Percentiles rank a stretch among this genome's conserved stretches.
These are phyloP conservation scores for Anolis sagrei DNA, from an alignment of 2,113 vertebrate species.

Conservation along the genomic window DNA sequence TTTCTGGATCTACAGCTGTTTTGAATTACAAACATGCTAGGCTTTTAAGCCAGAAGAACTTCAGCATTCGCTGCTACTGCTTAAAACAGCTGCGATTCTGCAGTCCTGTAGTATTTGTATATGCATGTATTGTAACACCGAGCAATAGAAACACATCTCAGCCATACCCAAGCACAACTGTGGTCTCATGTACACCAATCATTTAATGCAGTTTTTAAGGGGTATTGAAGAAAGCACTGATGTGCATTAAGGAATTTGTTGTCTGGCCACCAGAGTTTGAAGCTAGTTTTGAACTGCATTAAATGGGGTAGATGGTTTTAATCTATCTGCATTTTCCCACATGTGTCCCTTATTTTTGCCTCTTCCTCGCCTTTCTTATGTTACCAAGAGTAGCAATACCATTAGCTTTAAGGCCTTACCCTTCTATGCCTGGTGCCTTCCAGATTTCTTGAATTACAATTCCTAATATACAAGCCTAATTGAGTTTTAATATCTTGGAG, in stretches of 20 bases:
- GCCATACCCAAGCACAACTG: not conserved
- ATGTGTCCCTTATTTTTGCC: not conserved
- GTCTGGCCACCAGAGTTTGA: no score
- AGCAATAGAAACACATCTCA: not conserved
- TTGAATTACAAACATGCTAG: no score
- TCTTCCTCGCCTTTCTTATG: not conserved
- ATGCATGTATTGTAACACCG: not conserved
- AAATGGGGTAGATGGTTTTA: no score
- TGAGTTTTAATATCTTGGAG: no score
- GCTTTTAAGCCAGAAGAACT: no score
- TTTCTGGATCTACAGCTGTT: not conserved
- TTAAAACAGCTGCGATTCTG: not conserved
- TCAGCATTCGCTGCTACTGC: not conserved
- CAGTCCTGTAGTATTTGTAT: not conserved
- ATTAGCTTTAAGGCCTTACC: not conserved
- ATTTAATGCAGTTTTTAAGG: no score
- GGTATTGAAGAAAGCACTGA: no score
- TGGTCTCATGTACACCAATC: no score
- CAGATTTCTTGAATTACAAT: not conserved
- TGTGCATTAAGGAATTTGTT: no score
- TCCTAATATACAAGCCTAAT: not conserved
- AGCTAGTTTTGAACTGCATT: no score
- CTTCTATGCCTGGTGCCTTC: not conserved
- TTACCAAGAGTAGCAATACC: not conserved
- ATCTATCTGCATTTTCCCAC: not conserved